Evolutionary conservation across 2,113 vertebrate genomes (phyloP), one percentile per base, ranked within the genome.

Genomic region (Cavia porcellus): DNA sequence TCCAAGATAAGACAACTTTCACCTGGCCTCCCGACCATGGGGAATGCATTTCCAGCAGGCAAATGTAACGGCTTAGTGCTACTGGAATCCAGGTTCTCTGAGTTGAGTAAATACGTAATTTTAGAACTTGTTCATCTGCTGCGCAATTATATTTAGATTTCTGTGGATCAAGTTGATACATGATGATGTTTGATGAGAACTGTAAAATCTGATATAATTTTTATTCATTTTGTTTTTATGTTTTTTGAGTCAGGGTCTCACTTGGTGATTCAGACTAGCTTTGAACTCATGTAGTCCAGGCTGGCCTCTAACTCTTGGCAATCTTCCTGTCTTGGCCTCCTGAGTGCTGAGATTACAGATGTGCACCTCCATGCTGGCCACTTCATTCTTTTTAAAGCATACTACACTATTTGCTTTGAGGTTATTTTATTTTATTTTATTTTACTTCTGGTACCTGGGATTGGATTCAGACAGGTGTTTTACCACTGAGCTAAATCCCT

Each of bases 381-480:
- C 68, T 70, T 38, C 13, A 32, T 64, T 24, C n/a, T 90, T 66
- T 92, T 83, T 72, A 79, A 79, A 84, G 52, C 83, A 38, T 32
- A 87, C 15, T 84, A 82, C 42, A 74, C 22, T 95, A 82, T 80
- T 50, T 50, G 28, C 14, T 79, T 79, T 50, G n/a, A 84, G 42
- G 72, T 79, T 66, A 80, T 84, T 95, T 93, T 89, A 94, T 55
- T 57, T 57, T 55, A 55, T 15, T 55, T 74, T 66, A 80, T 80
- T 95, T 93, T 89, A 94, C 15, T 57, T 57, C 19, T 57, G 17
- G 55, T 57, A 57, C 55, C 15, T 15, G 15, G 55, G 17, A 57
- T 57, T 15, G 17, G 19, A 57, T 15, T 57, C 55, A 57, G 55
- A 15, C 55, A 57, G 55, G 55, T 19, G 55, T 15, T 57, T 57